Conservation (phyloP, 2,113 vertebrate species). For the Brachyistius frenatus region DNA sequence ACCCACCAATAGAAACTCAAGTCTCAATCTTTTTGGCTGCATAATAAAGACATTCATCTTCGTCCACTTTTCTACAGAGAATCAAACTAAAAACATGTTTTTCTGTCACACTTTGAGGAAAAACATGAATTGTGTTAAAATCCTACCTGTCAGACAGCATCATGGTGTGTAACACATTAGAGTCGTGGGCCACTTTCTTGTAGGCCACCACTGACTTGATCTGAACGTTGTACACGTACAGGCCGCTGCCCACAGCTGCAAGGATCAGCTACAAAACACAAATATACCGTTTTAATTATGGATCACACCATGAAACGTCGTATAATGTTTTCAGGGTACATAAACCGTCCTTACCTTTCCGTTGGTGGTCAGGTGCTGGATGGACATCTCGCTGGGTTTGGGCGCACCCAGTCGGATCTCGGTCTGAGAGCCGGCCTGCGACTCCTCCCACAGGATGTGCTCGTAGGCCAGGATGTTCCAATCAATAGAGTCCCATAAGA, state of each 20-base stretch:
- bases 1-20: too few relatives aligned
- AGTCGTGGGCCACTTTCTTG: constrained; percentile 94
- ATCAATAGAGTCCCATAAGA: constrained; percentile 91
- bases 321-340: too few relatives aligned
- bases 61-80: too few relatives aligned
- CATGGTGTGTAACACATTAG: constrained; percentile 89
- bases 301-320: neutral
- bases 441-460: constrained; percentile 89
- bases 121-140: too few relatives aligned
- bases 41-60: too few relatives aligned
- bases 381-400: constrained; percentile 89
- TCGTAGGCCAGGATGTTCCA: constrained; percentile 90
- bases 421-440: constrained; percentile 81
- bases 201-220: constrained; percentile 91
- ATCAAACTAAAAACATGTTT: too few relatives aligned
- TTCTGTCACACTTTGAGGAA: too few relatives aligned
- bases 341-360: constrained; percentile 85
- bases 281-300: neutral
- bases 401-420: constrained; percentile 90
- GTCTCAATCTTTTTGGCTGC: too few relatives aligned
- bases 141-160: constrained; percentile 74
- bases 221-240: constrained; percentile 92
- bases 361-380: constrained; percentile 91
- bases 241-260: constrained; percentile 93
- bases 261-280: constrained; percentile 85